phyloP scores from a whole-genome alignment of 2,797 vertebrate species.

The Alauda arvensis region DNA sequence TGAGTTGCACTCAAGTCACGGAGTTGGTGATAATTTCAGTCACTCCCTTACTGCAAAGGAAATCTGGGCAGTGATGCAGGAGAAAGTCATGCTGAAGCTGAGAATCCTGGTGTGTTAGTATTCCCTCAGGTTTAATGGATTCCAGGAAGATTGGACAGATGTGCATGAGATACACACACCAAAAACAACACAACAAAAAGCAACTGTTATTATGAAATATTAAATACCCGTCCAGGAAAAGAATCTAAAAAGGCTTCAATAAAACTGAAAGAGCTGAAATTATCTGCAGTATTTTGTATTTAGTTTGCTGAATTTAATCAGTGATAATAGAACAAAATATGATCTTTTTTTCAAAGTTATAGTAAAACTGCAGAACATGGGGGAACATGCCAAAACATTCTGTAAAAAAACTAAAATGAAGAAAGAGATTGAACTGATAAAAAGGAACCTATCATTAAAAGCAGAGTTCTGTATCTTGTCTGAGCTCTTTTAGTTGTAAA shows the following conservation, averaged over 20 bases:
- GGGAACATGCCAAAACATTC: not conserved
- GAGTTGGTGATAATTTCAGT: not conserved
- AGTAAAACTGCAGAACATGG: not conserved
- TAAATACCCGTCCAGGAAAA: not conserved
- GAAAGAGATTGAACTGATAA: not conserved
- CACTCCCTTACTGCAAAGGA: not conserved
- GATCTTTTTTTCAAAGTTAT: not conserved
- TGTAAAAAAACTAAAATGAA: not conserved
- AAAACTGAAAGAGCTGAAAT: not conserved
- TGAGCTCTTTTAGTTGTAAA: not conserved
- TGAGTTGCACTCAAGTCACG: not conserved
- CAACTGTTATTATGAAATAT: not conserved
- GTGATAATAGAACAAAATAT: not conserved
- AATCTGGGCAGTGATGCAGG: slow-evolving; percentile 1
- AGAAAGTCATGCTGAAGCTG: not conserved
- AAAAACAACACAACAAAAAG: not conserved
- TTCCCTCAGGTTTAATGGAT: slow-evolving; percentile 5
- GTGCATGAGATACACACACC: not conserved
- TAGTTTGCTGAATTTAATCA: not conserved
- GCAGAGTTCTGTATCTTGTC: not conserved
- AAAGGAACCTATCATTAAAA: not conserved
- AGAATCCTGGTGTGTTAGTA: not conserved
- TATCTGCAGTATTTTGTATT: not conserved
- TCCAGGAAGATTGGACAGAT: slow-evolving; percentile 40
- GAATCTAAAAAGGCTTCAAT: not conserved